Conservation (phyloP, 2,797 vertebrate genomes). For the Cephalopachus bancanus region DNA sequence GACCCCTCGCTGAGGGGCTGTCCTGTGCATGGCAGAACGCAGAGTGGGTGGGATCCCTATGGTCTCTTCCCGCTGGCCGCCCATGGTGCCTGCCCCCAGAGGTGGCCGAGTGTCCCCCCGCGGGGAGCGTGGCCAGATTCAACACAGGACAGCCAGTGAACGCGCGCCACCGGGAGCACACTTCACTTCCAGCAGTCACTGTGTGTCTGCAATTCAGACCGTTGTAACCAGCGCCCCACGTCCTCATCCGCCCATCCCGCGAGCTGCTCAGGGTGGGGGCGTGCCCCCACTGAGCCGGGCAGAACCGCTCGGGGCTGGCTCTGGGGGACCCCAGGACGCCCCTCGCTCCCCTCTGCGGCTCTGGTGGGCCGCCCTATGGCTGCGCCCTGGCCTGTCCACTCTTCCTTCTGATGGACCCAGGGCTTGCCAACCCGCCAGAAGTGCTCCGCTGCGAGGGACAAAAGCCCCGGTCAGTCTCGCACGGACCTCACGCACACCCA, state of each 20-base stretch:
- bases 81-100: background rate
- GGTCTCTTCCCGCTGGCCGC: background rate
- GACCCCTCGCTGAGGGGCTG: accelerated
- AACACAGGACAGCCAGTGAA: background rate
- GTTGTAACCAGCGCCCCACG: background rate
- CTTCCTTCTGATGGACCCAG: too few species aligned
- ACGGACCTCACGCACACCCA: accelerated
- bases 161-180: too few species aligned
- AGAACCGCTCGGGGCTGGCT: too few species aligned
- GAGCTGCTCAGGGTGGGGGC: too few species aligned
- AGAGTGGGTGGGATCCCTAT: too few species aligned
- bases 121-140: background rate
- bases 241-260: background rate
- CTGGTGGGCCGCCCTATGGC: accelerated
- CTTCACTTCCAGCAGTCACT: too few species aligned
- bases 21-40: background rate
- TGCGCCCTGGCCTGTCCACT: background rate
- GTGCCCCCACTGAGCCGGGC: too few species aligned
- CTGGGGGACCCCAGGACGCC: background rate
- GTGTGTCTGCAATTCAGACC: background rate
- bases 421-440: accelerated
- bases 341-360: background rate
- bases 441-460: background rate
- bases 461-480: background rate
- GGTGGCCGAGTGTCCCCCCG: background rate